Evolutionary conservation across 2,888 invertebrate genomes (phyloP).

Genomic region (Latheticus oryzae): DNA sequence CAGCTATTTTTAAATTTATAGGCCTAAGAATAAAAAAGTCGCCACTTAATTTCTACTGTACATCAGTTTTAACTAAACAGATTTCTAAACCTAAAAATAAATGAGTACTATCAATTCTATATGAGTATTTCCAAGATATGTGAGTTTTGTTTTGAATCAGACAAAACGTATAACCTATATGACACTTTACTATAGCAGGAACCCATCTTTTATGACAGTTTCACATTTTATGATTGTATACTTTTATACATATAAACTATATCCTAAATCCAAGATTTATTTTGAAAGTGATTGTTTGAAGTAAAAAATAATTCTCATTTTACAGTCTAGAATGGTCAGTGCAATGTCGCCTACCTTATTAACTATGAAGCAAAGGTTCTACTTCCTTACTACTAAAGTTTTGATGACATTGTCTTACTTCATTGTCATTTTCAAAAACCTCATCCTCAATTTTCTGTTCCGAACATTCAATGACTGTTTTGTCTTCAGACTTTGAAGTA

Average conservation of each 20-base stretch:
- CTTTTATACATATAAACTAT: constrained; percentile 19
- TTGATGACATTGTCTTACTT: constrained; percentile 52
- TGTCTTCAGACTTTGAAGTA: constrained; percentile 62
- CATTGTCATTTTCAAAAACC: constrained; percentile 56
- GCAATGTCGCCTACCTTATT: constrained; percentile 47
- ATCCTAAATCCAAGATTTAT: constrained; percentile 24
- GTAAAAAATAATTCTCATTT: constrained; percentile 29
- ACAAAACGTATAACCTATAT: too few species aligned
- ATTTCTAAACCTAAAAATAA: too few species aligned
- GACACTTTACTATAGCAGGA: too few species aligned
- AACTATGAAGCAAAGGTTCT: constrained; percentile 58
- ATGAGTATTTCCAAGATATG: too few species aligned
- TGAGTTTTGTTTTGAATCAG: too few species aligned
- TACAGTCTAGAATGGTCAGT: constrained; percentile 35
- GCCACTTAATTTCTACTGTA: too few species aligned
- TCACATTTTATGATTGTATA: constrained; percentile 30
- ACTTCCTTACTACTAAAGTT: constrained; percentile 56
- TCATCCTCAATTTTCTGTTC: constrained; percentile 58
- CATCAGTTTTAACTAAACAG: too few species aligned
- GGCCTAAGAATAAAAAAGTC: too few species aligned
- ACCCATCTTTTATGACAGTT: too few species aligned
- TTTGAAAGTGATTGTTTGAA: constrained; percentile 23
- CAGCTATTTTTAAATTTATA: too few species aligned
- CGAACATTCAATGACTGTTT: constrained; percentile 62
- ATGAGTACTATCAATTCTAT: too few species aligned